A percentile compares a stretch with the other conserved stretches of the same genome.
Evolutionary conservation across 2,888 invertebrate species (phyloP).

Genomic region (Blastobasis adustella): DNA sequence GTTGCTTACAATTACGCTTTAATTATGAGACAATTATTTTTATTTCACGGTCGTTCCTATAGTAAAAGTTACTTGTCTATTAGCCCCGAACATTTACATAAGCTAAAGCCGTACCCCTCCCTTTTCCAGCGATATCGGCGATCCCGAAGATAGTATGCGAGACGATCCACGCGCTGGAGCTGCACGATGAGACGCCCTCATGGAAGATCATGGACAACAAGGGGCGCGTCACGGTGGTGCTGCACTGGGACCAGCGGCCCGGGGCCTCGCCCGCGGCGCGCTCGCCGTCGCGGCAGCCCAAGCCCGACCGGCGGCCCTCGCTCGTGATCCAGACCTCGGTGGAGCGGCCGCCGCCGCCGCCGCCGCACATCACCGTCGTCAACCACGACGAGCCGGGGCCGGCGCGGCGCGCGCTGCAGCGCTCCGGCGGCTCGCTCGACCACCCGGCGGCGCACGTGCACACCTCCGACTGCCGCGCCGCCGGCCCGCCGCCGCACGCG

Average conservation of each 20-base stretch:
- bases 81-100: too few species aligned
- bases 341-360: conserved; percentile 80
- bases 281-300: conserved; percentile 64
- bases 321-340: conserved; percentile 85
- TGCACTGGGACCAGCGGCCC: conserved; percentile 96
- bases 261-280: conserved; percentile 77
- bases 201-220: conserved; percentile 99
- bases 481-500: conserved; percentile 78
- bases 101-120: conserved; percentile 1
- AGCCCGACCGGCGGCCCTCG: conserved; percentile 78
- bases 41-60: too few species aligned
- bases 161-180: conserved; percentile 94
- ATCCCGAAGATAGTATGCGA: conserved; percentile 98
- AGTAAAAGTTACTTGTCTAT: too few species aligned
- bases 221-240: conserved; percentile 96
- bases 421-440: conserved; percentile 80
- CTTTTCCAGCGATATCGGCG: conserved; percentile 89
- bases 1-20: too few species aligned
- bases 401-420: conserved; percentile 80
- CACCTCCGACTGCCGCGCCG: conserved; percentile 82
- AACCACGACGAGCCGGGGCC: conserved; percentile 93
- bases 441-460: conserved; percentile 87
- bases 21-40: too few species aligned
- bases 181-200: conserved; percentile 97
- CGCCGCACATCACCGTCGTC: conserved; percentile 94